Percentiles rank a stretch among this genome's conserved stretches.
These are phyloP conservation scores for Spinus pinus DNA, from an alignment of 2,797 vertebrate genomes.

Conservation along the genomic window DNA sequence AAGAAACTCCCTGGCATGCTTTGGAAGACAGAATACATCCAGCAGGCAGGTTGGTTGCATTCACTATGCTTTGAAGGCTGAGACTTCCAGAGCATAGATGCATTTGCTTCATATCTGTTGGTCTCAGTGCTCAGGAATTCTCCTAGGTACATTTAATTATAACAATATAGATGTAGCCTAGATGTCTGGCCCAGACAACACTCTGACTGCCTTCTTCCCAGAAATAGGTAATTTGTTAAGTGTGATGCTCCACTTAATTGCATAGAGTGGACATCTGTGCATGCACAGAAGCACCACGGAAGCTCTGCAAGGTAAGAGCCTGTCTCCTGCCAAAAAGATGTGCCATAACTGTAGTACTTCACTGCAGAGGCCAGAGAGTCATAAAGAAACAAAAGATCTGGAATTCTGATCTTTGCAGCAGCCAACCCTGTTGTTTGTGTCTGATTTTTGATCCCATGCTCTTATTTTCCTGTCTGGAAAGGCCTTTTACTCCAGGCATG, in stretches of 20 bases:
- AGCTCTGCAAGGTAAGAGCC: not conserved
- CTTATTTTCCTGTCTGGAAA: not conserved
- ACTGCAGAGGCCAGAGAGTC: not conserved
- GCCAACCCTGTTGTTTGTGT: not conserved
- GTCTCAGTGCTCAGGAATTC: not conserved
- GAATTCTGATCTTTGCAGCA: not conserved
- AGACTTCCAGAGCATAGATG: not conserved
- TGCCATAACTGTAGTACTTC: not conserved
- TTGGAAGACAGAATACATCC: not conserved
- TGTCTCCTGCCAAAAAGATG: not conserved
- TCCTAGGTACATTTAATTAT: not conserved
- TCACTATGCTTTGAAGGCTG: not conserved
- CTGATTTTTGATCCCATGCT: not conserved
- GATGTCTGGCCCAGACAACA: not conserved
- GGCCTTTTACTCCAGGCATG: not conserved
- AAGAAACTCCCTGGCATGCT: not conserved
- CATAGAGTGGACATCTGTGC: not conserved
- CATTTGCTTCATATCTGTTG: not conserved
- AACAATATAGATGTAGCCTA: not conserved
- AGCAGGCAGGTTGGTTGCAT: not conserved
- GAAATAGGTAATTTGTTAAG: not conserved
- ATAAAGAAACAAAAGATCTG: not conserved
- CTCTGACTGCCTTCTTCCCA: not conserved
- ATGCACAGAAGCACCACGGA: not conserved
- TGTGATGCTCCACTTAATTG: not conserved